Base-by-base conservation (phyloP, 2,888 invertebrate genomes). In the Parnassius apollo region DNA sequence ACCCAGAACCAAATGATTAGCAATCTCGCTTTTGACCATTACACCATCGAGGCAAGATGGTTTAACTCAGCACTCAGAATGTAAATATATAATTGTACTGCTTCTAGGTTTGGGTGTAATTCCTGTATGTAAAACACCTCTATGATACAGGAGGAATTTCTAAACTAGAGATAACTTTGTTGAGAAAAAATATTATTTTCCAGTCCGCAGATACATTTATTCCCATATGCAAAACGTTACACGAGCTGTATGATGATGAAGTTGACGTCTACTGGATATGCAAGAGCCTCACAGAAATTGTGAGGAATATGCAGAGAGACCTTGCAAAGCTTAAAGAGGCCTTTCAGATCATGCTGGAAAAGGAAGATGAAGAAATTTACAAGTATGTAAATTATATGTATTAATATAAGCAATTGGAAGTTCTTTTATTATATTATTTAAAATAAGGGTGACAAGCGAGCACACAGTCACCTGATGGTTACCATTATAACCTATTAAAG, bases 241-340 rank as follows among this genome's bases (percentile, higher is more conserved):
- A 94, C 65, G 94, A 95, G 71, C 93, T 96, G 63, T 95, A 95
- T 71, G 94, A 95, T 45, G 93, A 94, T 71, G 95, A 96, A 69
- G 94, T 95, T 0, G 96, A 97, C 72, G 94, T 95, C 0, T 98
- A 96, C 87, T 98, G 97, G 96, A 88, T 97, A 55, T 93, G 96
- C 0, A 95, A 95, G 77, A 94, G 94, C 22, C 95, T 98, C 71
- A 95, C 95, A 64, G 94, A 94, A 64, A 93, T 94, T 57, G 94
- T 96, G 2, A 90, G 93, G 51, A 94, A 93, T 71, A 94, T 95
- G 79, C 93, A 94, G 71, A 92, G 92, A 54, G 95, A 96, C 68
- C 85, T 95, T 25, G 88, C 90, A 0, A 94, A 94, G 68, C 81
- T 96, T 7, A 93, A 94, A 68, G 95, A 96, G 64, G 92, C 93